These are phyloP conservation scores for Drosophila ohnishii DNA, from an alignment of 1,140 invertebrate species.

Conservation along the genomic window DNA sequence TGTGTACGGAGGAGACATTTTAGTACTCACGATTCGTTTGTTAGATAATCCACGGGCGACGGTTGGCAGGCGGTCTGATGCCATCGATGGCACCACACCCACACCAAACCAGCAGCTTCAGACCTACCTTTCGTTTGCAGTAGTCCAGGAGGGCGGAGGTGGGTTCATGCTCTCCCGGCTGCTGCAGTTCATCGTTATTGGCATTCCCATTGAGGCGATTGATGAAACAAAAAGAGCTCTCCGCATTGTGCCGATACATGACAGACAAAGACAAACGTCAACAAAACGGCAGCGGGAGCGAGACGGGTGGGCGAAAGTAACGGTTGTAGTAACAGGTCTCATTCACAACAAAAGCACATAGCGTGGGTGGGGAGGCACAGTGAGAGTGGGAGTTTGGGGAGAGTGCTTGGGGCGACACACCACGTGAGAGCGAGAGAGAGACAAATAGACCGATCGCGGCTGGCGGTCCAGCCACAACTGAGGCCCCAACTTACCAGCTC, in stretches of 20 bases:
- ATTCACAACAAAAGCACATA: conserved; percentile 54
- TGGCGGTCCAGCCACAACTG: conserved; percentile 53
- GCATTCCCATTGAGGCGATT: conserved; percentile 70
- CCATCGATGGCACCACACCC: conserved; percentile 1
- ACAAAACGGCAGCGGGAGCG: conserved; percentile 1
- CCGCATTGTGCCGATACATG: conserved; percentile 76
- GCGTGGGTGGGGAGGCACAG: conserved; percentile 28
- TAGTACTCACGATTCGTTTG: conserved; percentile 13
- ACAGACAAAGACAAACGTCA: conserved; percentile 34
- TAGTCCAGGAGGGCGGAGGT: conserved; percentile 90
- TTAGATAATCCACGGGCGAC: conserved; percentile 1
- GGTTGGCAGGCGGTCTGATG: conserved; percentile 1
- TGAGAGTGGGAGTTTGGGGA: conserved; percentile 27
- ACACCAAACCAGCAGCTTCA: not conserved
- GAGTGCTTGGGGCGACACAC: not conserved
- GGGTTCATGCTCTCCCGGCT: conserved; percentile 86
- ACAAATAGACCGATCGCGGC: conserved; percentile 37
- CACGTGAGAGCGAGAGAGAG: conserved; percentile 5
- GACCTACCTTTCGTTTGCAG: conserved; percentile 88
- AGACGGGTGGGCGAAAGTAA: conserved; percentile 16
- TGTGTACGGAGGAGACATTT: conserved; percentile 60
- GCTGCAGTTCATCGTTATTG: conserved; percentile 86
- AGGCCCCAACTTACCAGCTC: conserved; percentile 59
- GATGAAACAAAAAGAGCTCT: conserved; percentile 79
- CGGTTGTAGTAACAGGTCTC: conserved; percentile 28